Evolutionary conservation across 1,140 invertebrate species (phyloP), one percentile per base, ranked within the genome.

Genomic region (Drosophila bifasciata): DNA sequence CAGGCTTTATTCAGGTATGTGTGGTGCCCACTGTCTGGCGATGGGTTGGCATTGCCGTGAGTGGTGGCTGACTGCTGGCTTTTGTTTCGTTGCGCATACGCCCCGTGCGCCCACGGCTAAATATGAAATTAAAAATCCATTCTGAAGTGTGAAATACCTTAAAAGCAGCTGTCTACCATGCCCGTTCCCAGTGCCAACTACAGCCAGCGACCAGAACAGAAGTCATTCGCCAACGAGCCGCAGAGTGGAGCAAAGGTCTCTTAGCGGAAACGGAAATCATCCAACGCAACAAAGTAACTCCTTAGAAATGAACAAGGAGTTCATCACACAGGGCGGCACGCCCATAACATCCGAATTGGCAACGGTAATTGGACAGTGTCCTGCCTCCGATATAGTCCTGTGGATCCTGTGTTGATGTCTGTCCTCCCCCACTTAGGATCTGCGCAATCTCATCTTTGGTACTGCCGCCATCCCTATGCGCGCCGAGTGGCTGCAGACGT

Each of bases 301-400:
- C 59, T 85, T 69, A 77, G 60, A 55, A 64, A 91, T 91, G 90
- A 85, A 84, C 58, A 77, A 77, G 56, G 76, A 85, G 48, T 89
- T 91, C 51, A 71, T 76, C 60, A 62, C 57, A 39, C 79, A 89
- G 64, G 95, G 95, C 23, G 95, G 95, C 13, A 93, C 89, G 43
- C 93, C 95, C 1, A 95, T 95, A 43, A 94, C 94, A 8, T 93
- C 94, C 53, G 94, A 95, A 69, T 91, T 93, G 52, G 95, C 95
- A 57, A 93, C 93, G 76, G 95, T 95, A 92, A 77, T 41, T 55
- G 41, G 36, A n/a, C 5, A 50, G 13, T 16, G n/a, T 6, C n/a
- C 15, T 28, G 23, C 19, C 43, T 5, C 17, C 19, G 49, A 28
- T 41, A 15, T 61, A 17, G 40, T 48, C 52, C 15, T 9, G n/a